Percentiles rank a stretch among this genome's conserved stretches.
Evolutionary conservation across 2,113 vertebrate species (phyloP).

Genomic region (Cryptomyrus ogoouensis): DNA sequence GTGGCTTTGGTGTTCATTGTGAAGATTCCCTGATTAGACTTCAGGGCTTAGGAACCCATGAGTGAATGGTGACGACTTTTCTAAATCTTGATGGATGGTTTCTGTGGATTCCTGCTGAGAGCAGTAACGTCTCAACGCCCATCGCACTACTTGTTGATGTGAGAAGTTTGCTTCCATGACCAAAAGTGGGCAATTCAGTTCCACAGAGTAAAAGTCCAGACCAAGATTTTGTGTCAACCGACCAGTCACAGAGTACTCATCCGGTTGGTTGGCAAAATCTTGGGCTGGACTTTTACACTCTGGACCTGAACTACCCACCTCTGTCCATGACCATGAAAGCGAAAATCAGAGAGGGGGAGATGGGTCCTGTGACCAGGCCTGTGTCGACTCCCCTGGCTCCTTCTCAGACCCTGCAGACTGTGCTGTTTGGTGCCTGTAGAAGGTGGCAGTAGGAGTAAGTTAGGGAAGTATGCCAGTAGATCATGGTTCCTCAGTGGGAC

Average conservation of each 20-base stretch:
- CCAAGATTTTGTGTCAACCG: background rate
- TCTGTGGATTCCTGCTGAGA: background rate
- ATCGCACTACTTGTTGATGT: background rate
- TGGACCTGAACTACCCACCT: background rate
- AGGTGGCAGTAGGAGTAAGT: background rate
- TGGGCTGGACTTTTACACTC: background rate
- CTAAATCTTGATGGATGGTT: background rate
- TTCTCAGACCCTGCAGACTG: background rate
- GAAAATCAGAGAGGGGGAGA: background rate
- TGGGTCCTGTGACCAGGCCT: background rate
- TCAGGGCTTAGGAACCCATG: background rate
- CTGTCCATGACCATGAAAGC: background rate
- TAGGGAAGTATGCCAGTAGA: background rate
- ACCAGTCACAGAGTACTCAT: background rate
- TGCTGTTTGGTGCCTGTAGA: background rate
- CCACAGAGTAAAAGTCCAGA: background rate
- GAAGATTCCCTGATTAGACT: background rate
- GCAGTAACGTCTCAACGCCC: background rate
- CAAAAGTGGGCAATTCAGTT: background rate
- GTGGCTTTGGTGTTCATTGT: background rate
- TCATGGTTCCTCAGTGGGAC: background rate
- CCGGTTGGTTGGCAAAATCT: background rate
- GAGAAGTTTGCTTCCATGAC: background rate
- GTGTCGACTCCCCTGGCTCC: background rate
- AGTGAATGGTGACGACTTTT: background rate